Evolutionary conservation across 1,140 invertebrate genomes (phyloP).

Genomic region (Geopemphigus sp.): DNA sequence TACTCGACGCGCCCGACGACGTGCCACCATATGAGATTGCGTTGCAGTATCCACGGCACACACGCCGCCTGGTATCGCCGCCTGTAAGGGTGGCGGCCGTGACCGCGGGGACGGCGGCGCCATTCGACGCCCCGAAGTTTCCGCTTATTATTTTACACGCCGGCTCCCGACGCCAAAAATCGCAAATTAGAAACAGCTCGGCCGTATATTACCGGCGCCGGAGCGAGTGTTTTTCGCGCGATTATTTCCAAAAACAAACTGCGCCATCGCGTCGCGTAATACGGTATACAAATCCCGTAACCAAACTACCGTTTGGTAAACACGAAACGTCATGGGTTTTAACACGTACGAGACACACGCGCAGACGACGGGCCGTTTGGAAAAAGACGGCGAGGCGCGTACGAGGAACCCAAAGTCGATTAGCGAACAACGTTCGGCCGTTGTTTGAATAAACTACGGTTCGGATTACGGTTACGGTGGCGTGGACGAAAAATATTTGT

Average conservation of each 20-base stretch:
- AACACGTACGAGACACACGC: too few relatives aligned
- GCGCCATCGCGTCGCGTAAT: neutral
- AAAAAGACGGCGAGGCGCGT: neutral
- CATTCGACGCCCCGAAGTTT: slow-evolving; percentile 1
- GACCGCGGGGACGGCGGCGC: neutral
- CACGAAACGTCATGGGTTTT: too few relatives aligned
- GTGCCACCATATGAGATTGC: neutral
- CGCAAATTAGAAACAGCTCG: neutral
- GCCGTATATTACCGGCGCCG: neutral
- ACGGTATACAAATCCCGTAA: too few relatives aligned
- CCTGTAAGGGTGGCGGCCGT: neutral
- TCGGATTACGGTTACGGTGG: slow-evolving; percentile 1
- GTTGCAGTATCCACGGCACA: too few relatives aligned
- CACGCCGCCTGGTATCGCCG: too few relatives aligned
- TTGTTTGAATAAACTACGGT: too few relatives aligned
- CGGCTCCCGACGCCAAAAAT: slow-evolving; percentile 14
- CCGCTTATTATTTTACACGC: slow-evolving; percentile 15
- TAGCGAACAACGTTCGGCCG: too few relatives aligned
- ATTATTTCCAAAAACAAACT: neutral
- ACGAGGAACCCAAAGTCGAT: too few relatives aligned
- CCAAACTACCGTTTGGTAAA: too few relatives aligned
- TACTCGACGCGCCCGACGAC: neutral
- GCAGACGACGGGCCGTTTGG: neutral
- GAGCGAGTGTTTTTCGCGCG: neutral
- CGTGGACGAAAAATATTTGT: too few relatives aligned